These are phyloP conservation scores for Steatornis caripensis DNA, from an alignment of 2,113 vertebrate genomes.

Conservation along the genomic window DNA sequence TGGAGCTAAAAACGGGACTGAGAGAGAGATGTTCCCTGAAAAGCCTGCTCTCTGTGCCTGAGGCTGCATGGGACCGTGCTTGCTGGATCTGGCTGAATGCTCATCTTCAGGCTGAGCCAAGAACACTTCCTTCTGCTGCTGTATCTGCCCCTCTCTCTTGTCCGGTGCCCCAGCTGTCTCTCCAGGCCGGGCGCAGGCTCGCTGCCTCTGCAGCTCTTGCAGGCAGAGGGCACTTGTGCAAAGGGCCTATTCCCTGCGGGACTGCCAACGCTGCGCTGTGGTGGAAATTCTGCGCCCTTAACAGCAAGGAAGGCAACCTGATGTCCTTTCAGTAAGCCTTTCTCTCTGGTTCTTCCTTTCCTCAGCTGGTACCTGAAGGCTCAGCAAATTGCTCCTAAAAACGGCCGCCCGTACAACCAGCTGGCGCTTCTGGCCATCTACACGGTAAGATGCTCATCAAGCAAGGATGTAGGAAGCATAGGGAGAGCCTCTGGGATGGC, in stretches of 20 bases:
- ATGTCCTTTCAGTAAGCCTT: not conserved
- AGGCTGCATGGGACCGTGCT: not conserved
- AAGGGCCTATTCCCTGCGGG: not conserved
- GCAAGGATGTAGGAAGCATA: not conserved
- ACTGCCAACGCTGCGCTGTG: not conserved
- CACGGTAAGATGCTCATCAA: constrained; percentile 79
- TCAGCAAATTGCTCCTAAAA: constrained; percentile 97
- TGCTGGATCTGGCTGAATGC: not conserved
- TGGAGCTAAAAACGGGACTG: not conserved
- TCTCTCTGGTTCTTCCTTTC: not conserved
- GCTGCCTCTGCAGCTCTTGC: not conserved
- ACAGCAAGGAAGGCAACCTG: not conserved
- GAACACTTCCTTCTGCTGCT: not conserved
- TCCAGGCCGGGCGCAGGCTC: not conserved
- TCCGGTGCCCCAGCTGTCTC: not conserved
- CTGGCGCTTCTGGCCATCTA: constrained; percentile 94
- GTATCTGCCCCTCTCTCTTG: not conserved
- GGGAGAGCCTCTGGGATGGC: not conserved
- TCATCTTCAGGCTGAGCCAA: not conserved
- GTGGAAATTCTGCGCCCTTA: not conserved
- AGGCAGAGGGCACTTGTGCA: constrained; percentile 34
- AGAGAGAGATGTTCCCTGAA: not conserved
- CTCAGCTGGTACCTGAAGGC: constrained; percentile 97
- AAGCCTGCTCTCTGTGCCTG: not conserved
- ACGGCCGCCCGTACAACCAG: constrained; percentile 96